Base-by-base conservation (phyloP, 2,797 vertebrate genomes). In the Tragelaphus oryx region DNA sequence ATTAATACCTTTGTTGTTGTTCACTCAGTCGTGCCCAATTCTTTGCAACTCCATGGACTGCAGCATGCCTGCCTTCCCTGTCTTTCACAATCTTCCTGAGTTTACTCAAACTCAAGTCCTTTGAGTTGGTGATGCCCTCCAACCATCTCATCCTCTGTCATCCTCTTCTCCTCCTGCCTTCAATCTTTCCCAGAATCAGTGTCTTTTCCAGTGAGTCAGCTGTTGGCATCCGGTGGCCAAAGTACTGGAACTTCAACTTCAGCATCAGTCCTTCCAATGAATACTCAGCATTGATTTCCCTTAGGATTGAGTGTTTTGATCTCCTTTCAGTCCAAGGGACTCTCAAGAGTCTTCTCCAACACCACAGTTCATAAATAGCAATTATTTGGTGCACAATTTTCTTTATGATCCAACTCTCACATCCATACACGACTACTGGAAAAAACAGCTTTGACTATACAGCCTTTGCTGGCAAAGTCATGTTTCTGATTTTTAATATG, bases 1-100 rank as follows among this genome's bases (percentile, higher is more conserved):
- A 12, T 68, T 37, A 68, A 68, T 12, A 68, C 65, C 10, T 37
- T 37, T 68, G 65, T 68, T 37, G n/a, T 20, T 11, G 33, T 22
- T 68, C 65, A 22, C 18, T 12, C 33, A 37, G 33, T 68, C 0
- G 0, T 22, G 65, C 2, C 10, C 33, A 22, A 0, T 18, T 68
- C 33, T 68, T 33, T 37, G 65, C 10, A 1, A 37, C 65, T 68
- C 33, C 18, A 12, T 68, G 33, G 33, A 68, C 65, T 68, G 33
- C 33, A 68, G 65, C 18, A 37, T 0, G 3, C 18, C 65, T 68
- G 33, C 65, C 18, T 37, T 37, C 18, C 65, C 10, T 68, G 5
- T 68, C 65, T 37, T 68, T 68, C 9, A 6, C 62, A 22, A 6
- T 68, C 65, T 68, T 1, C 10, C 62, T 65, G 18, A 68, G 5